Conservation (phyloP, 2,797 vertebrate species). For the Loriculus beryllinus region DNA sequence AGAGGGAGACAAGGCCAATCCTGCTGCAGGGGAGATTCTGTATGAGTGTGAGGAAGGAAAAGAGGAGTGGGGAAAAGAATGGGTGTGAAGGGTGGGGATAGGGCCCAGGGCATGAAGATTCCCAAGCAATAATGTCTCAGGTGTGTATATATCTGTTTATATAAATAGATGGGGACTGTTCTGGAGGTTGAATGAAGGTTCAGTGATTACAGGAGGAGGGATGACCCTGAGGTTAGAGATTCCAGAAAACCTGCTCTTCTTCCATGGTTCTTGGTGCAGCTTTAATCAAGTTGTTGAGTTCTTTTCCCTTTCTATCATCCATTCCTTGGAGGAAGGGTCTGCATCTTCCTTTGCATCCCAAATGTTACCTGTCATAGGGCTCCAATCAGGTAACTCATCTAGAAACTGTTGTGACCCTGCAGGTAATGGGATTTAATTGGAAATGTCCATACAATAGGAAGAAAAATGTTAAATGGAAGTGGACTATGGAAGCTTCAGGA, state of each 20-base stretch:
- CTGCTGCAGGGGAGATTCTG: conserved; percentile 5
- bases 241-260: neutral
- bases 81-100: neutral
- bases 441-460: neutral
- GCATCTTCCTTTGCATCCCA: neutral
- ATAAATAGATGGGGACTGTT: neutral
- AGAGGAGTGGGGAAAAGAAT: neutral
- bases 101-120: neutral
- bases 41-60: neutral
- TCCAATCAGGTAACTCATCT: neutral
- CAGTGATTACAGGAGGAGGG: neutral
- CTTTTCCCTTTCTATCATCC: neutral
- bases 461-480: neutral
- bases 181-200: neutral
- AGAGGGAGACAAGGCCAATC: neutral
- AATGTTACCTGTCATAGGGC: fast-evolving
- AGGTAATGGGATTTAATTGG: neutral
- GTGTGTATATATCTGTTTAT: neutral
- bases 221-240: neutral
- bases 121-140: neutral
- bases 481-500: neutral
- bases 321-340: neutral
- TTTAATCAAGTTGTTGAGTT: neutral
- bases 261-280: neutral
- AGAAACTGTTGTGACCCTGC: neutral